Evolutionary conservation across 2,888 invertebrate genomes (phyloP), one percentile per base, ranked within the genome.

Genomic region (Aphelenchoides bicaudatus): DNA sequence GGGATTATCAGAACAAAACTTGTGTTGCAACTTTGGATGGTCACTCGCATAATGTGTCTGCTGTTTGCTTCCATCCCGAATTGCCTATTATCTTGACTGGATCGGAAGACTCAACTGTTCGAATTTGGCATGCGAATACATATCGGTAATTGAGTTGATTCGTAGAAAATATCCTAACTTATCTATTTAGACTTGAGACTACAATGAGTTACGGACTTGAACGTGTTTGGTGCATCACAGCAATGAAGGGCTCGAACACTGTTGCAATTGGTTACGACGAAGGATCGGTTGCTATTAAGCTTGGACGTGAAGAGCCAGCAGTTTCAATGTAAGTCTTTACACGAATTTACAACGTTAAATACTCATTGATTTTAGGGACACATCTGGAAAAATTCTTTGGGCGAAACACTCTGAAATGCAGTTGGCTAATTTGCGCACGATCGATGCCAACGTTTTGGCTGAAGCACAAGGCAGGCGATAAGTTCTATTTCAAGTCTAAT

Each of bases 1-100:
- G 98, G 98, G 98, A 98, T 80, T 99, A 99, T 80, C 84, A 98
- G 82, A 98, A 96, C 82, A 98, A 98, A 83, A 94, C 93, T 0
- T 98, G 96, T 81, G 96, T 98, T 0, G 96, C 98, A 80, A 96
- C 96, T 0, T 83, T 98, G 61, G 94, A 96, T 82, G 87, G 96
- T 0, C 98, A 98, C 82, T 89, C 91, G 0, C 91, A 93, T 80
- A 98, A 98, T 79, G 90, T 98, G 54, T 82, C 84, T 0, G 82
- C 84, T 66, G 96, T 96, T 1, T 89, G 89, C 60, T 99, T 98
- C 83, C 98, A 99, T 82, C 96, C 98, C 0, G 96, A 96, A 80
- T 83, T 98, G 63, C 98, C 98, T 0, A 90, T 99, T 66, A 87
- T 98, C 59, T 82, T 98, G 68, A 94, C 93, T 0, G 98, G 78